Evolutionary conservation across 2,888 invertebrate species (phyloP).

Genomic region (Aphodius granarius): DNA sequence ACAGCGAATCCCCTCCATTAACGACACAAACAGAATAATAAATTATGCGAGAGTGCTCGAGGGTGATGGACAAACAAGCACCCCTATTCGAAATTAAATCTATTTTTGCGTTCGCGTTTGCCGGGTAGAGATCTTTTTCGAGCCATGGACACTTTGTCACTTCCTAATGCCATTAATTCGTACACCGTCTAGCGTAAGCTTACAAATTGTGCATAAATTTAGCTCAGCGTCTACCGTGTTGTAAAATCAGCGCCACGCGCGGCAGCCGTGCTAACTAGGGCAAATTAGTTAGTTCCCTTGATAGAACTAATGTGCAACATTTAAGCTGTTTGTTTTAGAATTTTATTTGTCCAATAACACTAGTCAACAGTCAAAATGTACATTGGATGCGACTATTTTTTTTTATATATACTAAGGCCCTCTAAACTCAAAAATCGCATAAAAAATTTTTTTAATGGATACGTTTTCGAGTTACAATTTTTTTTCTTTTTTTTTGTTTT

Average conservation of each 20-base stretch:
- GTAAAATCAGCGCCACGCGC: neutral
- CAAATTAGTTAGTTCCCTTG: neutral
- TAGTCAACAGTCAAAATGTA: no score
- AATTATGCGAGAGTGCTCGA: neutral
- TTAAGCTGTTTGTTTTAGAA: neutral
- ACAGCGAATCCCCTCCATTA: constrained; percentile 4
- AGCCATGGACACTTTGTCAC: neutral
- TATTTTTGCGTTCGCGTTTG: neutral
- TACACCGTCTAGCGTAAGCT: neutral
- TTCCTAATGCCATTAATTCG: neutral
- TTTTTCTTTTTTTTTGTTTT: no score
- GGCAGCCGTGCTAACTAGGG: neutral
- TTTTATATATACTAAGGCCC: no score
- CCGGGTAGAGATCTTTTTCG: neutral
- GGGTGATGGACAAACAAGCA: neutral
- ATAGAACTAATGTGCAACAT: neutral
- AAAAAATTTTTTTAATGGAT: no score
- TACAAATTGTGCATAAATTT: neutral
- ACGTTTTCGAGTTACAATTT: no score
- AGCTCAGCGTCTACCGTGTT: neutral
- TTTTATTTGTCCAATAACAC: no score
- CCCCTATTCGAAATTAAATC: constrained; percentile 3
- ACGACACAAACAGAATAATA: neutral
- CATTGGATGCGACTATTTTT: no score
- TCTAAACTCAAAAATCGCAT: no score